A percentile compares a stretch with the other conserved stretches of the same genome.
phyloP scores from a whole-genome alignment of 2,888 invertebrate species.

The Dendrolimus houi region DNA sequence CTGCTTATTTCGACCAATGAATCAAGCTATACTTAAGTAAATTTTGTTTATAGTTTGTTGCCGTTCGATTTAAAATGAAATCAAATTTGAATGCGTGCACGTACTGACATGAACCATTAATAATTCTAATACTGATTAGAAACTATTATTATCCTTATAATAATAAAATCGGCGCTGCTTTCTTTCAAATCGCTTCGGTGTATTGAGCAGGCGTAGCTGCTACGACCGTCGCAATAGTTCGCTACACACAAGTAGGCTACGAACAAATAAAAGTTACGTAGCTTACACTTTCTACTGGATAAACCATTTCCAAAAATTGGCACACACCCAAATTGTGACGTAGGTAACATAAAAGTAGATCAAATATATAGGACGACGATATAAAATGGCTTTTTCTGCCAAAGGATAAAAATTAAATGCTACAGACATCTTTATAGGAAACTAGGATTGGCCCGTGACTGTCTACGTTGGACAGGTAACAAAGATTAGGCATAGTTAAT shows the following conservation, averaged over 20 bases:
- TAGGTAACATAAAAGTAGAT: conserved; percentile 52
- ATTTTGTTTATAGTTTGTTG: too few relatives aligned
- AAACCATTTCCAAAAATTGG: conserved; percentile 42
- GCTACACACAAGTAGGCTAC: conserved; percentile 1
- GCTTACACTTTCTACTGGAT: conserved; percentile 21
- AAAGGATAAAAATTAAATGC: not conserved
- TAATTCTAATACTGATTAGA: too few relatives aligned
- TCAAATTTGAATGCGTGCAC: too few relatives aligned
- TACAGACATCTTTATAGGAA: too few relatives aligned
- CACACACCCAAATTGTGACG: conserved; percentile 55
- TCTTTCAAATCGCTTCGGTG: not conserved
- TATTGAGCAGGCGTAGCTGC: not conserved
- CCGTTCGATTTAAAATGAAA: too few relatives aligned
- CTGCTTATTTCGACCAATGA: too few relatives aligned
- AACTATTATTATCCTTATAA: too few relatives aligned
- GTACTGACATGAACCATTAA: too few relatives aligned
- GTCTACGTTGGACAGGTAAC: too few relatives aligned
- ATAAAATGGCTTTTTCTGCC: conserved; percentile 5
- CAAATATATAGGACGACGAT: conserved; percentile 21
- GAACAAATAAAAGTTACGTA: conserved; percentile 9
- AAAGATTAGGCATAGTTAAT: too few relatives aligned
- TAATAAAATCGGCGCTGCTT: not conserved
- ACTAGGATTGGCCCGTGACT: too few relatives aligned
- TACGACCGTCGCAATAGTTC: conserved; percentile 1
- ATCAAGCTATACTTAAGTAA: too few relatives aligned